Base-by-base conservation (phyloP, 2,797 vertebrate species). In the Heteromormyrus szaboi region DNA sequence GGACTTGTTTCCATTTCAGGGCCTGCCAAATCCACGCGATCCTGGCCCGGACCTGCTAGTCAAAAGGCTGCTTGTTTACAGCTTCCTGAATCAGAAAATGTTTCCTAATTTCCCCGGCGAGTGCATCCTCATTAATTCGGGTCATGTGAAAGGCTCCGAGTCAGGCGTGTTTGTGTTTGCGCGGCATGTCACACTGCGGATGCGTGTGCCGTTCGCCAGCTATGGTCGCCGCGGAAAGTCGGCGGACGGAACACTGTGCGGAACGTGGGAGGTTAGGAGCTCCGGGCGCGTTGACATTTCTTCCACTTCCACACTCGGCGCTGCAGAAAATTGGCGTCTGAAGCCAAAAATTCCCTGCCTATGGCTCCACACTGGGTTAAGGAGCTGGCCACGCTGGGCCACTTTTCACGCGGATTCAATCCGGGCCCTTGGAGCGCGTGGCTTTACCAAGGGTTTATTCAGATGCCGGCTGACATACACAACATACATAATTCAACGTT, bases 111-210 rank as follows among this genome's bases (percentile, higher is more conserved):
- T 86, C 29, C 53, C 53, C 51, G 4, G 50, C 44, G 53, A n/a
- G 51, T 59, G 85, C 25, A 59, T 56, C 85, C 29, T 33, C 53
- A 4, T 86, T 56, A 54, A 56, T 86, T 33, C 59, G 85, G 29
- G 33, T 62, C 2, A 68, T 95, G 96, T 96, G 95, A 81, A 81
- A 95, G 95, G 96, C 95, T 97, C 95, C 53, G 37, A 65, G 68
- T 68, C 56, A 12, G 79, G 56, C 14, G 11, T 48, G 86, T 88
- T 87, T 53, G 59, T 88, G 72, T 89, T 65, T 54, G n/a, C 44
- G 6, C 3, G 14, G 19, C 51, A 50, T 81, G 72, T 48, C 51
- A 51, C 54, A 6, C 86, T 41, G 72, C 11, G 85, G 22, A 87
- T 46, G n/a, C 37, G 8, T 56, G 50, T 6, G 44, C 62, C 2